Evolutionary conservation across 2,113 vertebrate species (phyloP), one percentile per base, ranked within the genome.

Genomic region (Oncorhynchus kisutch): DNA sequence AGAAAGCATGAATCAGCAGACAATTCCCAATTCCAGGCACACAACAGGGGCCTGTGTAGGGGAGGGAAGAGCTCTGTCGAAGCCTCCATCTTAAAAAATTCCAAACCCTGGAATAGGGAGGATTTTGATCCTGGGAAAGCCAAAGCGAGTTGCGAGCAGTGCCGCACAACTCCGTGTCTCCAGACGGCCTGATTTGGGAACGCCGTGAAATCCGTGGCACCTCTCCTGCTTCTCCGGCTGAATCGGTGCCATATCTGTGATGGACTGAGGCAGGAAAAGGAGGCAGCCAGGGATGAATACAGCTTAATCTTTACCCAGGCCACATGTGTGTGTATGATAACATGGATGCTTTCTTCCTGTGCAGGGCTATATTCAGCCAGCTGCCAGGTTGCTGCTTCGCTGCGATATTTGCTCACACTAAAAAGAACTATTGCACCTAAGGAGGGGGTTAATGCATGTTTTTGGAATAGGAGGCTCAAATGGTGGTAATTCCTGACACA

Each of bases 281-380:
- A 88, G 81, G 89, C 91, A 93, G 92, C 91, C 92, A 88, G 91
- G 92, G 93, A 93, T 94, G 94, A 94, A 94, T 93, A 92, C 91
- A 83, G 93, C 94, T 94, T 94, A 94, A 94, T 94, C 93, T 94
- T 91, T 88, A 91, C 92, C 90, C 91, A 82, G 92, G 91, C 93
- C 92, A 92, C 94, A 93, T 94, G 94, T 93, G 93, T 88, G 91
- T 89, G 91, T 91, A 90, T 93, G 94, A 94, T 94, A 94, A 94
- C 94, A 87, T 88, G 92, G 85, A 84, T 80, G 91, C 93, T 93
- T 94, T 93, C 92, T 93, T 93, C 90, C 90, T 59, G 88, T 71
- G 85, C 88, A 72, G 91, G 86, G 90, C 89, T 85, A 84, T 89
- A 90, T 88, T 89, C 81, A 80, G 83, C 82, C 89, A 66, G 87